phyloP scores from a whole-genome alignment of 1,140 invertebrate species.

The Calycopis cecrops region DNA sequence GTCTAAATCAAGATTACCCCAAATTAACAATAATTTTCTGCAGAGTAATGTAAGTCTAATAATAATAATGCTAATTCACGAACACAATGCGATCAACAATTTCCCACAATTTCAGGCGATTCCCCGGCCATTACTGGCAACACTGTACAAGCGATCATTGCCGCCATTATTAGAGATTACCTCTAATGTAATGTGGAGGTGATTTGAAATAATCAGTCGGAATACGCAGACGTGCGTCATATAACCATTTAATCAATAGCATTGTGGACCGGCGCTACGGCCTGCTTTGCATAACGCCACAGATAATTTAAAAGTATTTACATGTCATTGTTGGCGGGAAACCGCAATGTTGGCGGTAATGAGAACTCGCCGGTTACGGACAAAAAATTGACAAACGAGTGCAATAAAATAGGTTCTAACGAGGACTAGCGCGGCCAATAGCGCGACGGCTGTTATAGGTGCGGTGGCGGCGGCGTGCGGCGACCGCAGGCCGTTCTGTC shows the following conservation, averaged over 20 bases:
- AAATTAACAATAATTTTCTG: too few species aligned
- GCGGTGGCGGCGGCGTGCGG: constrained; percentile 25
- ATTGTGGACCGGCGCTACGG: constrained; percentile 28
- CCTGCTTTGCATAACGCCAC: constrained; percentile 11
- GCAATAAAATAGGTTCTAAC: constrained; percentile 50
- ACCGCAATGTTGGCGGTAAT: constrained; percentile 28
- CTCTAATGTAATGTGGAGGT: constrained; percentile 67
- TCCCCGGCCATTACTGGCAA: constrained; percentile 44
- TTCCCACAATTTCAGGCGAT: constrained; percentile 45
- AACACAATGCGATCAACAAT: constrained; percentile 19
- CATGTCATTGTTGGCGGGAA: constrained; percentile 22
- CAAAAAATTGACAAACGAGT: constrained; percentile 43
- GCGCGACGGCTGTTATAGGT: constrained; percentile 27
- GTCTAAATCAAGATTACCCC: too few species aligned
- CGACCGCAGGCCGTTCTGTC: constrained; percentile 34
- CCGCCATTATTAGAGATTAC: constrained; percentile 65
- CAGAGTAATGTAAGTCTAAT: too few species aligned
- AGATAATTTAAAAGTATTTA: not conserved
- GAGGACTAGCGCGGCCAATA: constrained; percentile 38
- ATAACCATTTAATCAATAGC: constrained; percentile 55
- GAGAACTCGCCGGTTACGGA: constrained; percentile 35
- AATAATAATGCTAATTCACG: constrained; percentile 4
- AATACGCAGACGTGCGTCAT: constrained; percentile 49
- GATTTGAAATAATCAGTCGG: constrained; percentile 71
- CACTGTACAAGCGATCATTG: constrained; percentile 46